Evolutionary conservation across 2,797 vertebrate species (phyloP).

Genomic region (Euphonia xanthogaster): DNA sequence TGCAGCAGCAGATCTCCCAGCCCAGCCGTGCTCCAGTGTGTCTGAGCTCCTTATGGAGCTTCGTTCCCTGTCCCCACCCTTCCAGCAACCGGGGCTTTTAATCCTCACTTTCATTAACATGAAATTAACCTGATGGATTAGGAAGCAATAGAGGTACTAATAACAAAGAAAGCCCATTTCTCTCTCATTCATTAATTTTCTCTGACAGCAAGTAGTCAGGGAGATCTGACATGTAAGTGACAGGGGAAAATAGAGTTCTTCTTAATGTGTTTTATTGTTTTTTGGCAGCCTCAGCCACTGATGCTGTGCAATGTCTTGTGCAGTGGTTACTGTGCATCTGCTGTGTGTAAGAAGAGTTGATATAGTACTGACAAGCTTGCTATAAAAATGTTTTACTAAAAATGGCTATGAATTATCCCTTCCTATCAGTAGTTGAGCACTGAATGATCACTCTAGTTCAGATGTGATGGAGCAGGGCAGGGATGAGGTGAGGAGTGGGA

Average conservation of each 20-base stretch:
- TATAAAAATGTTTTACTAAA: neutral
- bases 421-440: neutral
- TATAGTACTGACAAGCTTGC: accelerated
- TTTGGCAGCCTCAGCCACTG: neutral
- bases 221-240: neutral
- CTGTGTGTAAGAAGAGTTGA: neutral
- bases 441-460: neutral
- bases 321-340: neutral
- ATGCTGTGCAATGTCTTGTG: neutral
- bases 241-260: neutral
- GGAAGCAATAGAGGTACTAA: neutral
- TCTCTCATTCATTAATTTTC: neutral
- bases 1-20: neutral
- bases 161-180: neutral
- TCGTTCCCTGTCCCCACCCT: neutral
- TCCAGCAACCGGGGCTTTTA: neutral
- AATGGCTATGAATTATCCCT: neutral
- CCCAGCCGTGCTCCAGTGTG: neutral
- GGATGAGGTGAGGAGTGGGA: neutral
- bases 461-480: neutral
- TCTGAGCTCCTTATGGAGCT: neutral
- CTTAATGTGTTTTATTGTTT: accelerated
- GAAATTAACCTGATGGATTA: neutral
- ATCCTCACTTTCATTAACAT: neutral
- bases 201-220: neutral